Percentiles rank a stretch among this genome's conserved stretches.
phyloP scores from a whole-genome alignment of 2,888 invertebrate species.

The Stenoptilia bipunctidactyla region DNA sequence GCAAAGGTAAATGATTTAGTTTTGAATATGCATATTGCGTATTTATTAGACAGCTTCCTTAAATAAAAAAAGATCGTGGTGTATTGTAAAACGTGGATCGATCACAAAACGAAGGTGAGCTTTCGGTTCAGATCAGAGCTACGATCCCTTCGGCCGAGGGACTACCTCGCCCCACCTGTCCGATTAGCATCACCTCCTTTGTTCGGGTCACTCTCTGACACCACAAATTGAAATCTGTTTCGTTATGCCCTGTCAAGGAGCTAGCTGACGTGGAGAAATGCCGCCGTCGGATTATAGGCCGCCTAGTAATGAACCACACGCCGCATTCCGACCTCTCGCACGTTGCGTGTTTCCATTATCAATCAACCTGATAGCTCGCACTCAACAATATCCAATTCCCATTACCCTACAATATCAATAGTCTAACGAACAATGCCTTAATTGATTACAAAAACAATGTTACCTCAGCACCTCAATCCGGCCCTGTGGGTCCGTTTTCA shows the following conservation, averaged over 20 bases:
- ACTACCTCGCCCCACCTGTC: slow-evolving; percentile 60
- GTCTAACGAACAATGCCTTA: slow-evolving; percentile 38
- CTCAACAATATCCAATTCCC: slow-evolving; percentile 49
- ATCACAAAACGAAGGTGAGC: slow-evolving; percentile 36
- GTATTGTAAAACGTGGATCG: slow-evolving; percentile 32
- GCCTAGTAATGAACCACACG: slow-evolving; percentile 32
- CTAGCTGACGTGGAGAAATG: slow-evolving; percentile 47
- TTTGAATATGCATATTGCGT: no score
- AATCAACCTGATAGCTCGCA: slow-evolving; percentile 51
- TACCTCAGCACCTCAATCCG: slow-evolving; percentile 19
- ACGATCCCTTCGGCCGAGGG: slow-evolving; percentile 8
- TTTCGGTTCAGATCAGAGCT: slow-evolving; percentile 26
- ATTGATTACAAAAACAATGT: slow-evolving; percentile 56
- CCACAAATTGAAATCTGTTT: slow-evolving; percentile 62
- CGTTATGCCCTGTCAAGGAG: slow-evolving; percentile 57
- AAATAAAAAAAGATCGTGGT: slow-evolving; percentile 26
- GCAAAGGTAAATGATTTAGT: no score
- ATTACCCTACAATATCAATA: slow-evolving; percentile 41
- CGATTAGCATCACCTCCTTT: slow-evolving; percentile 63
- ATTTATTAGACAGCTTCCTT: no score
- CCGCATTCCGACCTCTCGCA: slow-evolving; percentile 23
- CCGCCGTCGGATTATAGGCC: slow-evolving; percentile 46
- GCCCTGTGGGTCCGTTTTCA: not conserved
- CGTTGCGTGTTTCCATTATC: slow-evolving; percentile 47
- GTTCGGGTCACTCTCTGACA: slow-evolving; percentile 50